These are phyloP conservation scores for Malthinus flaveolus DNA, from an alignment of 2,888 invertebrate genomes.

Conservation along the genomic window DNA sequence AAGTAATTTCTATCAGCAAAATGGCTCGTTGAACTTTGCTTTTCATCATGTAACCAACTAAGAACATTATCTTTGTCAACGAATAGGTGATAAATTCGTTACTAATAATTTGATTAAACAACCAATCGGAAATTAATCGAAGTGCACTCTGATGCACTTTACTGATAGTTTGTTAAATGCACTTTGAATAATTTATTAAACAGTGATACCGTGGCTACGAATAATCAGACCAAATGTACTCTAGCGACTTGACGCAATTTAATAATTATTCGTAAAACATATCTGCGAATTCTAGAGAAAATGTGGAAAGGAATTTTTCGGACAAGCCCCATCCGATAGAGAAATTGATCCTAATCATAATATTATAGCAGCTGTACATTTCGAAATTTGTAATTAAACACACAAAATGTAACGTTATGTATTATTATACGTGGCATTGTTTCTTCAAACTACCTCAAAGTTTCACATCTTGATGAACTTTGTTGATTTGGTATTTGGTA, in stretches of 20 bases:
- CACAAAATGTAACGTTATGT: too few relatives aligned
- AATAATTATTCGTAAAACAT: not conserved
- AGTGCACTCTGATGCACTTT: constrained; percentile 52
- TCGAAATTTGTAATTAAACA: too few relatives aligned
- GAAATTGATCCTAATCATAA: constrained; percentile 19
- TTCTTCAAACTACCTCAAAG: constrained; percentile 20
- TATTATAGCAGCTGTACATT: too few relatives aligned
- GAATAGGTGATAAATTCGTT: constrained; percentile 9
- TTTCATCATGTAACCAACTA: not conserved
- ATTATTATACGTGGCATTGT: too few relatives aligned
- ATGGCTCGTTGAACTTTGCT: constrained; percentile 2
- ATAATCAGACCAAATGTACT: constrained; percentile 47
- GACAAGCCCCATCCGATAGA: not conserved
- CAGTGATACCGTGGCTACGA: constrained; percentile 49
- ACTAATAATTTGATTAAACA: constrained; percentile 49
- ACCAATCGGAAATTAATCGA: constrained; percentile 50
- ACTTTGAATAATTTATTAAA: constrained; percentile 53
- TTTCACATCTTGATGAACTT: constrained; percentile 38
- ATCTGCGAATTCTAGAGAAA: too few relatives aligned
- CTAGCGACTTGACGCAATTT: constrained; percentile 39
- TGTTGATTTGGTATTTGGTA: constrained; percentile 37
- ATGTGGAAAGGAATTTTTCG: not conserved
- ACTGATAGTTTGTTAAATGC: constrained; percentile 47
- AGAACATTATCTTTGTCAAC: not conserved
- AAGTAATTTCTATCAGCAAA: constrained; percentile 25